Evolutionary conservation across 2,797 vertebrate species (phyloP), one percentile per base, ranked within the genome.

Genomic region (Arrhamphus sclerolepis): DNA sequence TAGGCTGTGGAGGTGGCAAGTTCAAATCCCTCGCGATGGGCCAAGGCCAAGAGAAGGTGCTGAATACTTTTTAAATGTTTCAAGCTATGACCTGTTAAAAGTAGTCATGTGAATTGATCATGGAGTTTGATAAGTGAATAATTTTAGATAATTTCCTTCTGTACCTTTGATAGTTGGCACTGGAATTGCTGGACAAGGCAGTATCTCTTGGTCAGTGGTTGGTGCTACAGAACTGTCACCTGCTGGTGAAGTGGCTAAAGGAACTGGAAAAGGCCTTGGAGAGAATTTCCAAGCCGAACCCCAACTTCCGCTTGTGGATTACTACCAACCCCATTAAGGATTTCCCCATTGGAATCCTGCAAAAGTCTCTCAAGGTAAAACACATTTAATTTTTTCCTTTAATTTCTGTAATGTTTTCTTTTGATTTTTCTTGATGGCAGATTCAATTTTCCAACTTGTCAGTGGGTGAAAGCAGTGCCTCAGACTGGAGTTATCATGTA

Each of bases 1-100:
- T 83, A 0, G 94, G 94, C 17, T 96, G 97, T 65, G 94, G 91
- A 63, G 92, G 92, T 19, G 95, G 85, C 67, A 94, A 93, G 67
- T 94, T 98, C 67, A 96, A 94, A 70, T 94, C 96, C 80, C 94
- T 99, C 4, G 97, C 97, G 18, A 98, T 99, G 98, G 97, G 98
- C 24, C 97, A 99, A 85, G 97, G 98, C 17, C 98, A 99, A 70
- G 97, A 99, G 56, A 95, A 94, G 94, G 97, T 97, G 92, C 57
- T 39, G 10, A 56, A 26, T 5, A 17, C 7, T 44, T 55, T 52
- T 52, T 24, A 7, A 5, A 24, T 41, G 18, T 51, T 21, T 40
- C 1, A 18, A 7, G 26, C 46, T 38, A 10, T 47, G 1, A 22
- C 46, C 2, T n/a, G 19, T 51, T 44, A n/a, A 49, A n/a, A 50